Conservation (phyloP, 2,113 vertebrate genomes). For the Malurus elegans region DNA sequence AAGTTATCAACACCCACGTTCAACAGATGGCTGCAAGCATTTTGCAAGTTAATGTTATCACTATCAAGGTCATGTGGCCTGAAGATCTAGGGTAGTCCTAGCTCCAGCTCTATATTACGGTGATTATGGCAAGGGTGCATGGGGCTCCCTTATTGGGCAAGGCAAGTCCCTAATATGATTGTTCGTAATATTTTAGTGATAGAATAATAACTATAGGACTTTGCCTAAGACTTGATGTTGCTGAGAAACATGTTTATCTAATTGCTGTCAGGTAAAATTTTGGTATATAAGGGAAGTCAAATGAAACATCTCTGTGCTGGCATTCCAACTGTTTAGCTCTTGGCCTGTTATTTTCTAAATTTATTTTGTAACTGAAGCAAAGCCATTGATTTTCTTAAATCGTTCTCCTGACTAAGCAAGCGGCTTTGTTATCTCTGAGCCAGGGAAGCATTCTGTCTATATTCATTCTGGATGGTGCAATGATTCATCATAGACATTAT, state of each 20-base stretch:
- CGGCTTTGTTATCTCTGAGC: conserved; percentile 52
- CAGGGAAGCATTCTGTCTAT: conserved; percentile 19
- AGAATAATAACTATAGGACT: neutral
- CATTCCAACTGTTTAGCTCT: neutral
- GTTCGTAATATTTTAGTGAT: neutral
- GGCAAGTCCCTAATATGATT: neutral
- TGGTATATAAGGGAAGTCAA: neutral
- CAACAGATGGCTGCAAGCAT: neutral
- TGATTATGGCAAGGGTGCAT: neutral
- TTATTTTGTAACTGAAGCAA: conserved; percentile 38
- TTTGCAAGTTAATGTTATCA: neutral
- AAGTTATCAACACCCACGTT: neutral
- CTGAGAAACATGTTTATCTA: conserved; percentile 2
- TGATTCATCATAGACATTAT: conserved; percentile 34
- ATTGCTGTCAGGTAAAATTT: neutral
- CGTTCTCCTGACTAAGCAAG: conserved; percentile 56
- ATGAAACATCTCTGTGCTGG: neutral
- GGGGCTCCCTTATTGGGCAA: neutral
- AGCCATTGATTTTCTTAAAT: conserved; percentile 47
- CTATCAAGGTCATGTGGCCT: neutral
- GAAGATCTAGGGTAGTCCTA: neutral
- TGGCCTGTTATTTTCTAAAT: conserved; percentile 14
- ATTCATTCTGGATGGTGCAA: conserved; percentile 6
- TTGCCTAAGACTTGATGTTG: neutral
- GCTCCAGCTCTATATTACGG: neutral